phyloP scores from a whole-genome alignment of 2,113 vertebrate genomes.

The Marmota monax region DNA sequence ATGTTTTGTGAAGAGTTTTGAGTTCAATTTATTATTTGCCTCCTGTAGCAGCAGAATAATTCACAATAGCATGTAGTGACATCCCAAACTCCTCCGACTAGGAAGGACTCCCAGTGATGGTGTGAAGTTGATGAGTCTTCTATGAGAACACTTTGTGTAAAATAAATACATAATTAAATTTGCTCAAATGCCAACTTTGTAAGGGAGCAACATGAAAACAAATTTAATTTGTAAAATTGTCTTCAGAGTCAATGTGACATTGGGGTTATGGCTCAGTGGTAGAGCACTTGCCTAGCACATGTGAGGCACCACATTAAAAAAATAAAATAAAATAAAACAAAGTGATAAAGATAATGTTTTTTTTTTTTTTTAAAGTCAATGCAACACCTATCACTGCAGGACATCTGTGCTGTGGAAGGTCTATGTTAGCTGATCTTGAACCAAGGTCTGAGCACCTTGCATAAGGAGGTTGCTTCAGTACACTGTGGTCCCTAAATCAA shows the following conservation, averaged over 20 bases:
- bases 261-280: no score
- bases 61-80: not conserved
- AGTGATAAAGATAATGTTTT: no score
- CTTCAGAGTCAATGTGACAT: not conserved
- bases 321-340: no score
- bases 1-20: not conserved
- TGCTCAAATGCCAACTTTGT: not conserved
- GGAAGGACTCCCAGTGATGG: not conserved
- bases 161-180: not conserved
- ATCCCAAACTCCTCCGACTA: not conserved
- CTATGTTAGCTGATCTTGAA: not conserved
- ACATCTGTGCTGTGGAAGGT: accelerated
- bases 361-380: no score
- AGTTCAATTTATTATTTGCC: not conserved
- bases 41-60: not conserved
- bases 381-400: not conserved
- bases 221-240: not conserved
- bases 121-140: not conserved
- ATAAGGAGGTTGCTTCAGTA: not conserved
- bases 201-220: not conserved
- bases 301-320: no score
- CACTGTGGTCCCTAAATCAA: not conserved
- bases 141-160: not conserved
- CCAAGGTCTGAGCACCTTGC: not conserved
- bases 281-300: no score